These are phyloP conservation scores for Latrodectus elegans DNA, from an alignment of 2,888 invertebrate species.

Conservation along the genomic window DNA sequence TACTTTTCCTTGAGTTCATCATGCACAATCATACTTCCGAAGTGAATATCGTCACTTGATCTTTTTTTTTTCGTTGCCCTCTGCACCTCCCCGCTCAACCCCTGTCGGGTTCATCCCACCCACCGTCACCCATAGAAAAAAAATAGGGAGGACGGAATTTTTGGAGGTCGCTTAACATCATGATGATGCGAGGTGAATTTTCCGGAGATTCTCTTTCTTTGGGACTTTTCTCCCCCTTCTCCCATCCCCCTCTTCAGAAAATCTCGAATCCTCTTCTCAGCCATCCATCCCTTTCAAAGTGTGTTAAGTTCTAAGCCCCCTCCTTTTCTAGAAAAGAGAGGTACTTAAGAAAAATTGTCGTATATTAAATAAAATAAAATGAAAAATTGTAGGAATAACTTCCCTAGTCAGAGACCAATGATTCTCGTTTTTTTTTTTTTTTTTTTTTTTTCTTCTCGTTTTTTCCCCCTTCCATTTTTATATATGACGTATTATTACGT, in stretches of 20 bases:
- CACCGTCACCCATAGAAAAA: no score
- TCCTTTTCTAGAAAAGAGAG: slow-evolving; percentile 29
- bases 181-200: slow-evolving; percentile 60
- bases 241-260: slow-evolving; percentile 4
- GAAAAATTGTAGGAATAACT: slow-evolving; percentile 31
- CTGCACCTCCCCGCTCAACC: not conserved
- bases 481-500: slow-evolving; percentile 22
- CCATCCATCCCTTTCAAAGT: slow-evolving; percentile 23
- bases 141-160: slow-evolving; percentile 19
- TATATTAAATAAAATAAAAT: slow-evolving; percentile 65
- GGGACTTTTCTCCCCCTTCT: slow-evolving; percentile 24
- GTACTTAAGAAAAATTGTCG: slow-evolving; percentile 68
- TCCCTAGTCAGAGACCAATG: slow-evolving; percentile 10
- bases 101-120: not conserved
- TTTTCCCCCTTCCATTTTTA: not conserved
- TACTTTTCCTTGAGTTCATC: slow-evolving; percentile 62
- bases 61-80: slow-evolving; percentile 12
- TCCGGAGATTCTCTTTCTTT: slow-evolving; percentile 51
- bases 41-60: slow-evolving; percentile 64
- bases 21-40: slow-evolving; percentile 64
- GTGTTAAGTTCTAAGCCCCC: slow-evolving; percentile 63
- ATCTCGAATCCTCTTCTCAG: slow-evolving; percentile 6
- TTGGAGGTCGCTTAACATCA: slow-evolving; percentile 56
- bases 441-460: not conserved
- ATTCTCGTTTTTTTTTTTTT: slow-evolving; percentile 1